These are phyloP conservation scores for Kryptopterus vitreolus DNA, from an alignment of 2,797 vertebrate species.

Conservation along the genomic window DNA sequence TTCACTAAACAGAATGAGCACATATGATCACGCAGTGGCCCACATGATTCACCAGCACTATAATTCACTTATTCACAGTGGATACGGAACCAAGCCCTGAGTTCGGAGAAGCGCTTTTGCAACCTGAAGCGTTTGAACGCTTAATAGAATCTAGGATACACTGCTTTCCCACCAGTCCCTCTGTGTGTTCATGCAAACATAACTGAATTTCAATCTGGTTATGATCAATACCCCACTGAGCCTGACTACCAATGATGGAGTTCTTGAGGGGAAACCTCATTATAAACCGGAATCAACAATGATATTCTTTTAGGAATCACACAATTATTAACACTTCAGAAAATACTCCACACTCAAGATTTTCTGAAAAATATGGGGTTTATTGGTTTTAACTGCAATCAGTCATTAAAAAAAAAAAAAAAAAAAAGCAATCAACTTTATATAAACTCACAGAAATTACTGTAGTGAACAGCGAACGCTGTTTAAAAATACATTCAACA, in stretches of 20 bases:
- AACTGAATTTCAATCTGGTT: constrained; percentile 65
- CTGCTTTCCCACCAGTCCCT: constrained; percentile 40
- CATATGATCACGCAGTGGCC: not conserved
- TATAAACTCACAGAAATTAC: constrained; percentile 95
- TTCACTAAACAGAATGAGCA: not conserved
- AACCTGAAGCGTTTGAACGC: constrained; percentile 55
- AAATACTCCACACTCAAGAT: constrained; percentile 5
- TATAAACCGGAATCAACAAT: not conserved
- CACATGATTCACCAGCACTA: not conserved
- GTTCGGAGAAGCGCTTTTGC: constrained; percentile 34
- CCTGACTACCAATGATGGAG: constrained; percentile 66
- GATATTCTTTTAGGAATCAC: not conserved
- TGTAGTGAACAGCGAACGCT: constrained; percentile 88
- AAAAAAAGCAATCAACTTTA: constrained; percentile 76
- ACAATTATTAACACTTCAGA: constrained; percentile 13
- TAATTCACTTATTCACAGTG: not conserved
- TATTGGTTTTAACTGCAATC: constrained; percentile 99
- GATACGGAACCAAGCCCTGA: constrained; percentile 2
- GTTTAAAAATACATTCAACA: constrained; percentile 95
- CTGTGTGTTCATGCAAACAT: constrained; percentile 60
- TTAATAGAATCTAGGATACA: constrained; percentile 57
- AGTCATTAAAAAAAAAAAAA: constrained; percentile 79
- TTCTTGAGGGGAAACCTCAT: constrained; percentile 46
- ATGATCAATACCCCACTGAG: constrained; percentile 65
- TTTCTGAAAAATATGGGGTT: constrained; percentile 84